Evolutionary conservation across 2,797 vertebrate genomes (phyloP).

Genomic region (Peromyscus melanophrys): DNA sequence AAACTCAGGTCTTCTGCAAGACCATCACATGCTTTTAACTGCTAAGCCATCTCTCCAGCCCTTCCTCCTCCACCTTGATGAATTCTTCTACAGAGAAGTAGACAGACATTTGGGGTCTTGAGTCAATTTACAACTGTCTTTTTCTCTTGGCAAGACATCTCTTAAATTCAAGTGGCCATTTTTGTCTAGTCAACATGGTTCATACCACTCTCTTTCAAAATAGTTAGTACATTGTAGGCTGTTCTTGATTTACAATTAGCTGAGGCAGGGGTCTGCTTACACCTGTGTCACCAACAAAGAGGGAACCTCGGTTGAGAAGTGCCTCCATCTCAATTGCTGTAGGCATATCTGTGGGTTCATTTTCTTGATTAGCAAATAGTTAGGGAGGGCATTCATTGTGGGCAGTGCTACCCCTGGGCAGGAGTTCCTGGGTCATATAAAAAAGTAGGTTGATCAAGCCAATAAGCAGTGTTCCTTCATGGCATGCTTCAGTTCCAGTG

Average conservation of each 20-base stretch:
- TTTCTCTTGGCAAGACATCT: slow-evolving; percentile 35
- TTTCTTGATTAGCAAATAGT: neutral
- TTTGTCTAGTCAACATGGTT: slow-evolving; percentile 67
- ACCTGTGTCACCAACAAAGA: neutral
- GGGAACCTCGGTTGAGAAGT: neutral
- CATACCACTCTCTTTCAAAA: neutral
- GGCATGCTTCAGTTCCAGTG: neutral
- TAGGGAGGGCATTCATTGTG: neutral
- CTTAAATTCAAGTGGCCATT: slow-evolving; percentile 59
- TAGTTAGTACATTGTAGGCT: neutral
- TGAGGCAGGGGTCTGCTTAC: neutral
- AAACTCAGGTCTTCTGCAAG: neutral
- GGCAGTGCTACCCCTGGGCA: neutral
- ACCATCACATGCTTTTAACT: neutral
- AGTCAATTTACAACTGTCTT: slow-evolving; percentile 52
- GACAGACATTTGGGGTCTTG: neutral
- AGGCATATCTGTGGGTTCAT: neutral
- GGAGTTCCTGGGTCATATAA: neutral
- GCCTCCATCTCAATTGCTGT: neutral
- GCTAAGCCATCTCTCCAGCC: neutral
- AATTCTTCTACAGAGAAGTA: slow-evolving; percentile 20
- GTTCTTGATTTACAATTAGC: slow-evolving; percentile 51
- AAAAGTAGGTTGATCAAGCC: neutral
- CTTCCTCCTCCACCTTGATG: neutral
- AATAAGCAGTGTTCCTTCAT: neutral